Conservation (phyloP, 2,888 invertebrate genomes). For the Patella caerulea region DNA sequence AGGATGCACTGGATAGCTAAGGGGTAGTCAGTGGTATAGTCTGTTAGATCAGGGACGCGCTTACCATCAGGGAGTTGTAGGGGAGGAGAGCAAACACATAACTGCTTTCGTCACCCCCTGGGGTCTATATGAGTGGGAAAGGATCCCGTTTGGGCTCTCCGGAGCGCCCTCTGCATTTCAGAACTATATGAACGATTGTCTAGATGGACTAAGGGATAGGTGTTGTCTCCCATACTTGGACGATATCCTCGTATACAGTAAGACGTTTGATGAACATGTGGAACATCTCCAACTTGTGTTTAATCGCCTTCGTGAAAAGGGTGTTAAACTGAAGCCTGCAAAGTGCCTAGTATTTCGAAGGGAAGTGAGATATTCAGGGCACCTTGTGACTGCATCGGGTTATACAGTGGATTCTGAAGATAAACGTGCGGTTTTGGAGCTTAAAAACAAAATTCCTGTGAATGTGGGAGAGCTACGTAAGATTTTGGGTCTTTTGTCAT, state of each 20-base stretch:
- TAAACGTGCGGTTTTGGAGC: constrained; percentile 16
- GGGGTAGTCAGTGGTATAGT: constrained; percentile 14
- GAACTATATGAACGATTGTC: constrained; percentile 21
- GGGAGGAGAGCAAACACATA: neutral
- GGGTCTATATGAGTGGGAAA: constrained; percentile 32
- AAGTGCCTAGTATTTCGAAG: constrained; percentile 20
- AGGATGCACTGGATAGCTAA: constrained; percentile 3
- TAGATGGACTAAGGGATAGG: constrained; percentile 14
- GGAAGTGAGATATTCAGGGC: constrained; percentile 21
- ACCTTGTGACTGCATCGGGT: constrained; percentile 24
- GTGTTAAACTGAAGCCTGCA: constrained; percentile 25
- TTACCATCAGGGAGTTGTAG: constrained; percentile 26
- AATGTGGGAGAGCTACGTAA: constrained; percentile 5
- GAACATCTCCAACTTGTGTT: constrained; percentile 22
- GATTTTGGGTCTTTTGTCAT: constrained; percentile 7
- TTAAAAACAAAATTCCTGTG: constrained; percentile 1
- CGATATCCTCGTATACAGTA: constrained; percentile 23
- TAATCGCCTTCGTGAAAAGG: neutral
- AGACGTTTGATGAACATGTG: constrained; percentile 7
- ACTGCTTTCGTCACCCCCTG: constrained; percentile 18
- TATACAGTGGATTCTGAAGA: constrained; percentile 23
- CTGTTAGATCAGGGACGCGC: constrained; percentile 16
- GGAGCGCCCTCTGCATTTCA: constrained; percentile 14
- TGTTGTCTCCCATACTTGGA: constrained; percentile 24
- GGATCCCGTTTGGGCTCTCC: constrained; percentile 21